These are phyloP conservation scores for Bembecia ichneumoniformis DNA, from an alignment of 2,888 invertebrate species.

Conservation along the genomic window DNA sequence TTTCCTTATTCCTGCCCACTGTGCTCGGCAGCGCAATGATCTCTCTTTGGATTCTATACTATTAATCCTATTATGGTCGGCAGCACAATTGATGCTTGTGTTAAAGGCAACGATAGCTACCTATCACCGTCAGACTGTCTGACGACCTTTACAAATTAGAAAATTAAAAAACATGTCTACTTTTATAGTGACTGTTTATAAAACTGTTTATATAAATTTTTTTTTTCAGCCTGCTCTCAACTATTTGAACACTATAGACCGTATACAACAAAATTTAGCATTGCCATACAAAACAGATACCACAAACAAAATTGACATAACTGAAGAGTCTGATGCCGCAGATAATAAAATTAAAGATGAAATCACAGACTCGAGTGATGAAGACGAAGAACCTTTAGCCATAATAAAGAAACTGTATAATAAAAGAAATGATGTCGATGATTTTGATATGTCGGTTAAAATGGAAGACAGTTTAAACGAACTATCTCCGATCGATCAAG, in stretches of 20 bases:
- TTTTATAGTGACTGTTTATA: too few species aligned
- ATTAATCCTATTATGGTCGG: neutral
- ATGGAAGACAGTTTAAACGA: neutral
- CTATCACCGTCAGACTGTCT: too few species aligned
- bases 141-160: too few species aligned
- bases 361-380: neutral
- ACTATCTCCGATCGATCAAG: neutral
- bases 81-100: too few species aligned
- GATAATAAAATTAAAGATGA: neutral
- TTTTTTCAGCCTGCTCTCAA: neutral
- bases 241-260: neutral
- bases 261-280: neutral
- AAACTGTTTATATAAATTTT: neutral
- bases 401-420: neutral
- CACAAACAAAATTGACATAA: neutral
- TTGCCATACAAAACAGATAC: neutral
- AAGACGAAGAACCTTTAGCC: neutral
- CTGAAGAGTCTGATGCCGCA: neutral
- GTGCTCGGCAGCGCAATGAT: conserved; percentile 26
- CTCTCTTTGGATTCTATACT: too few species aligned
- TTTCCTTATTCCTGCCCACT: neutral
- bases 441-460: neutral
- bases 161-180: too few species aligned
- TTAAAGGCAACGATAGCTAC: too few species aligned
- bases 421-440: neutral